phyloP scores from a whole-genome alignment of 2,113 vertebrate genomes.

The Poecile atricapillus region DNA sequence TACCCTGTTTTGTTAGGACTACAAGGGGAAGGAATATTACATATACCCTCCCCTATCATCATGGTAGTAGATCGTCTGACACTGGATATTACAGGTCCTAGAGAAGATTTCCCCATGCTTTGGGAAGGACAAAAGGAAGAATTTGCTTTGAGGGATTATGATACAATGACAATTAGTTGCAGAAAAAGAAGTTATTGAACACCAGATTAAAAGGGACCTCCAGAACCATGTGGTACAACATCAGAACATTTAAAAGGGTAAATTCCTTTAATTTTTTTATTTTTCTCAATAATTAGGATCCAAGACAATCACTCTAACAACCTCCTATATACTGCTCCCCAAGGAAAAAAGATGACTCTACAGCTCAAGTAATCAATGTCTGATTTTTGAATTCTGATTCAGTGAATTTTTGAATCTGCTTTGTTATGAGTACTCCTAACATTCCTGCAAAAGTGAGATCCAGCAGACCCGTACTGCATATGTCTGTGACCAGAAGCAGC shows the following conservation, averaged over 20 bases:
- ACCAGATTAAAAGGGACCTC: neutral
- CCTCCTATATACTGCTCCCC: neutral
- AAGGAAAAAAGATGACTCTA: neutral
- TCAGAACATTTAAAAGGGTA: neutral
- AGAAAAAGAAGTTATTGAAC: neutral
- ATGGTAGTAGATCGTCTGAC: neutral
- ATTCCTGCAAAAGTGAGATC: neutral
- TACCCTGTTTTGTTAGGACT: neutral
- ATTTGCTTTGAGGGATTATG: neutral
- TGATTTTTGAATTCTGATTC: neutral
- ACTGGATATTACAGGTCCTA: neutral
- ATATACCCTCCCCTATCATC: neutral
- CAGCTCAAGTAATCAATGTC: neutral
- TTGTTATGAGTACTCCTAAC: rapidly evolving
- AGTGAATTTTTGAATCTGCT: neutral
- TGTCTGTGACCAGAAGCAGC: neutral
- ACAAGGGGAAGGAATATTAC: neutral
- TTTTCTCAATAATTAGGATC: neutral
- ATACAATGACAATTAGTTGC: neutral
- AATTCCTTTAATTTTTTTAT: neutral
- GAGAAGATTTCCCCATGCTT: neutral
- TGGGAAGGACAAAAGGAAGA: neutral
- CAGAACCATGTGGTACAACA: neutral
- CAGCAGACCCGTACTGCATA: rapidly evolving
- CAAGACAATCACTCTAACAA: neutral